These are phyloP conservation scores for Tinamus guttatus DNA, from an alignment of 2,113 vertebrate species.

Conservation along the genomic window DNA sequence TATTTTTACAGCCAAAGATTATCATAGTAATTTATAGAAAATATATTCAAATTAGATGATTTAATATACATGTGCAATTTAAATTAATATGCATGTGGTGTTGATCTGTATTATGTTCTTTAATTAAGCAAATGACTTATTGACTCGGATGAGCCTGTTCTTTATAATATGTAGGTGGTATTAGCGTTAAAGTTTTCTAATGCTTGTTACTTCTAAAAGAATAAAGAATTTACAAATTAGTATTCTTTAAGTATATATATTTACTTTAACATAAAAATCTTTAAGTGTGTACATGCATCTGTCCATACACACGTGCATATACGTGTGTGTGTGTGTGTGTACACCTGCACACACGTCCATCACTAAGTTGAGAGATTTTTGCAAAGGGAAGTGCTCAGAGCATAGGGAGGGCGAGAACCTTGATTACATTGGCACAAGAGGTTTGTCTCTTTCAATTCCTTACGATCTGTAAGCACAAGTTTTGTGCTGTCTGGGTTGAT, in stretches of 20 bases:
- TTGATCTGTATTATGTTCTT: conserved; percentile 16
- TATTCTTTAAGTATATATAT: neutral
- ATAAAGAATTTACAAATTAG: neutral
- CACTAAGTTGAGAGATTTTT: neutral
- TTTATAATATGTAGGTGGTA: neutral
- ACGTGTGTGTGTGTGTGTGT: too few species aligned
- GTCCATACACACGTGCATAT: too few species aligned
- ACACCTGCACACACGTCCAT: neutral
- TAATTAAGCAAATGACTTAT: conserved; percentile 37
- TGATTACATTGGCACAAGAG: neutral
- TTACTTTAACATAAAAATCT: neutral
- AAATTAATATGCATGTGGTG: neutral
- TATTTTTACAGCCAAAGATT: neutral
- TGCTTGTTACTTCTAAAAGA: neutral
- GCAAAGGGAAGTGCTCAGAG: neutral
- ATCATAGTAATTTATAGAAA: conserved; percentile 22
- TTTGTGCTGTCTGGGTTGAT: neutral
- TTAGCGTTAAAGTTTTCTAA: neutral
- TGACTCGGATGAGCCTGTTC: neutral
- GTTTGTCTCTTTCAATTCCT: too few species aligned
- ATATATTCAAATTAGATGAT: conserved; percentile 1
- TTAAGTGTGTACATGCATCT: neutral
- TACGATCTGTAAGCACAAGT: neutral
- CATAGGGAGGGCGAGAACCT: neutral
- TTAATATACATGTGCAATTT: neutral